These are phyloP conservation scores for Protaetia brevitarsis DNA, from an alignment of 1,140 invertebrate species.

Conservation along the genomic window DNA sequence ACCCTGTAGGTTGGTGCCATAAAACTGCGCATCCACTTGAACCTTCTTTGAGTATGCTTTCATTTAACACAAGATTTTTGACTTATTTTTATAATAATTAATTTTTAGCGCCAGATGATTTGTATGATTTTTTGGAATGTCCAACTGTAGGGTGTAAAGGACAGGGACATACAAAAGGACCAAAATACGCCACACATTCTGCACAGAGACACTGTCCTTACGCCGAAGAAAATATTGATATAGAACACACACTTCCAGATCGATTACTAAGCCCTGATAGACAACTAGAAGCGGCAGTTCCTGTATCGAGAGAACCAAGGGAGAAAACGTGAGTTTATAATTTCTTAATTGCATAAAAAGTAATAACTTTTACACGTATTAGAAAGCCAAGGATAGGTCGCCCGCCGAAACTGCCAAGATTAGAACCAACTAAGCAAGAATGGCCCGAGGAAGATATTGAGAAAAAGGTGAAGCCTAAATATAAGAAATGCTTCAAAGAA, in stretches of 20 bases:
- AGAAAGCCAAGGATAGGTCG: constrained; percentile 35
- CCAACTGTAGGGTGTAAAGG: constrained; percentile 75
- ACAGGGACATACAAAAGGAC: constrained; percentile 72
- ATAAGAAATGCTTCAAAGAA: constrained; percentile 14
- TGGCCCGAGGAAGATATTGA: constrained; percentile 12
- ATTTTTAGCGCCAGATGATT: constrained; percentile 57
- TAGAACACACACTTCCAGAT: constrained; percentile 54
- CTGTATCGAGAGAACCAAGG: constrained; percentile 46
- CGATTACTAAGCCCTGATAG: constrained; percentile 49
- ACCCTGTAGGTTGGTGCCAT: constrained; percentile 87
- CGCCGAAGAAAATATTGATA: constrained; percentile 63
- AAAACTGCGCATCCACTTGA: constrained; percentile 85
- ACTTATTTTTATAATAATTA: not conserved
- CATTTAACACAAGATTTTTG: not conserved
- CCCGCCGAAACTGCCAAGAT: constrained; percentile 36
- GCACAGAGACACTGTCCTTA: constrained; percentile 83
- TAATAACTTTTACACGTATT: not conserved
- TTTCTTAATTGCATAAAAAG: no score
- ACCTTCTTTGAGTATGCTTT: constrained; percentile 68
- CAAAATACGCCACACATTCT: constrained; percentile 72
- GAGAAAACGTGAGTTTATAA: constrained; percentile 42
- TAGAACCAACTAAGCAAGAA: constrained; percentile 27
- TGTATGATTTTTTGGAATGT: constrained; percentile 61
- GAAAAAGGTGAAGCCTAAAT: constrained; percentile 4
- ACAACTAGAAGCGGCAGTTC: constrained; percentile 43